Base-by-base conservation (phyloP, 2,113 vertebrate genomes). In the Telmatochromis sp. region DNA sequence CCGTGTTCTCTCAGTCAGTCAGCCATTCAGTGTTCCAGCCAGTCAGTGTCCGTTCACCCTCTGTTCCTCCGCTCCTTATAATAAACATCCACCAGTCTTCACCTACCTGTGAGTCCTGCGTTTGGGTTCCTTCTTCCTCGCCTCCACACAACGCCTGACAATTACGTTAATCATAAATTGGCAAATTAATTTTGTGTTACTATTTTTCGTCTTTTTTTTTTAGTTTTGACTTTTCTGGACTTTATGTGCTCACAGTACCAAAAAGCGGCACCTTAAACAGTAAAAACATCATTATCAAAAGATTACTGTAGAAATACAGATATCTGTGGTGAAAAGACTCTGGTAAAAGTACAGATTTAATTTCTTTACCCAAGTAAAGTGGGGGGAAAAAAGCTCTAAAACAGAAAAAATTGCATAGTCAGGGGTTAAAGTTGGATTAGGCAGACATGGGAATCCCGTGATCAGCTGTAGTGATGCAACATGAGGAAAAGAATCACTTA, bases 291-390 rank as follows among this genome's bases (percentile, higher is more conserved):
- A 28, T 73, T 73, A 47, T 75, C 70, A 75, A 75, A 75, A 12
- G 23, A 47, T 75, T 6, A 75, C 42, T 75, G 8, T 47, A 17
- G 1, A 73, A 73, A 15, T 73, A 73, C 21, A 73, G 21, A 45
- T 1, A 73, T 26, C 23, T 26, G 21, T 73, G 68, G 8, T 26
- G 37, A 70, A 17, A 0, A 45, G 1, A 70, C n/a, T 42, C 35
- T 23, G 17, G 31, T 65, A 35, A 37, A 65, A 65, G 33, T 68
- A 21, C 19, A 37, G 33, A 68, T 68, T 37, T 0, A 0, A 40
- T 3, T 40, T 40, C 8, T 47, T 73, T 47, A 45, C 40, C 15
- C 21, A 45, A 45, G 13, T 73, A 45, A 73, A 26, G 40, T 33
- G 40, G 23, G 23, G 10, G 37, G 2, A 0, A 1, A 26, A 70